Conservation (phyloP, 2,888 invertebrate genomes). For the Protodeltote pygarga region DNA sequence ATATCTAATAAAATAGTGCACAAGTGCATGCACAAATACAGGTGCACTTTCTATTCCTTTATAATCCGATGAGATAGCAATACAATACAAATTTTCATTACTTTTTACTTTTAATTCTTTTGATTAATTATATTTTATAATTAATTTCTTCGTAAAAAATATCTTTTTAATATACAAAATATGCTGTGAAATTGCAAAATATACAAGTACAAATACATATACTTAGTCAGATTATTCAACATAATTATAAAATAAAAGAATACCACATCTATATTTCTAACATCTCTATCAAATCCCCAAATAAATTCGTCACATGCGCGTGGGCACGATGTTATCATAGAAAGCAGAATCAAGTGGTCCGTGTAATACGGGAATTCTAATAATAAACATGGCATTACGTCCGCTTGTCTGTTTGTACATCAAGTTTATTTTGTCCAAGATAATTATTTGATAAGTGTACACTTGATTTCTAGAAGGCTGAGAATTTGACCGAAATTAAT, state of each 20-base stretch:
- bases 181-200: no score
- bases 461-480: slow-evolving; percentile 43
- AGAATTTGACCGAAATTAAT: slow-evolving; percentile 22
- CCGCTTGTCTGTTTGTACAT: slow-evolving; percentile 42
- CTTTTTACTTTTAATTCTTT: no score
- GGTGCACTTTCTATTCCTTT: no score
- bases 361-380: slow-evolving; percentile 77
- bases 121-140: no score
- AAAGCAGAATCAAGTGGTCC: slow-evolving; percentile 73
- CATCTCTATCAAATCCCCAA: slow-evolving; percentile 29
- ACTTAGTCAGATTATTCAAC: no score
- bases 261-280: slow-evolving; percentile 22
- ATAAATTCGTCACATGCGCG: slow-evolving; percentile 63
- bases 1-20: no score
- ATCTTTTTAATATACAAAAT: no score
- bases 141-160: no score
- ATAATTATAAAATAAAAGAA: not conserved
- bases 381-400: slow-evolving; percentile 65
- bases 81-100: no score
- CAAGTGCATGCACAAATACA: no score
- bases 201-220: no score
- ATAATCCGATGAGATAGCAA: no score
- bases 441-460: slow-evolving; percentile 48
- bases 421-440: slow-evolving; percentile 50
- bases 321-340: slow-evolving; percentile 72